Percentiles rank a stretch among this genome's conserved stretches.
Evolutionary conservation across 2,797 vertebrate species (phyloP).

Genomic region (Taenioides sp.): DNA sequence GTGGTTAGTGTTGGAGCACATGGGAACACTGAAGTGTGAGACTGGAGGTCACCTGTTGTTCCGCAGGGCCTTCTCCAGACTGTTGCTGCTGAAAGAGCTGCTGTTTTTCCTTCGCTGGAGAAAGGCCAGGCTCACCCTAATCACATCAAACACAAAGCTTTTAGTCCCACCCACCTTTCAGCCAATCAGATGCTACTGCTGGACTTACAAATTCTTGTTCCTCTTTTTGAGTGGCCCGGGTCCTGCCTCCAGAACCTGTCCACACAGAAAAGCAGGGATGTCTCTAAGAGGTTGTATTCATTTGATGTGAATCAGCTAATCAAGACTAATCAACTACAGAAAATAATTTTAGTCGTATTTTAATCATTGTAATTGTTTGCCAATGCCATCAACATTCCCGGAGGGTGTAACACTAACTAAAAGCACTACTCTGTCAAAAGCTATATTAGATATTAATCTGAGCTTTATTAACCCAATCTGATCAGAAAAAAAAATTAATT

Average conservation of each 20-base stretch:
- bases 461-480: too few relatives aligned
- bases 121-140: constrained; percentile 71
- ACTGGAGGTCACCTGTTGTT: constrained; percentile 78
- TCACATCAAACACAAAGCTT: not conserved
- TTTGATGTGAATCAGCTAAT: too few relatives aligned
- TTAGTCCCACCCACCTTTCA: not conserved
- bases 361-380: too few relatives aligned
- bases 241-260: constrained; percentile 49
- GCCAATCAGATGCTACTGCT: not conserved
- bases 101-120: constrained; percentile 79
- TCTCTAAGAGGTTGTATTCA: not conserved
- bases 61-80: constrained; percentile 86
- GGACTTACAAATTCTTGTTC: constrained; percentile 66
- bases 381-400: too few relatives aligned
- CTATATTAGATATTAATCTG: too few relatives aligned
- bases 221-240: constrained; percentile 57
- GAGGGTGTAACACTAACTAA: too few relatives aligned
- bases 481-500: too few relatives aligned
- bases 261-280: not conserved
- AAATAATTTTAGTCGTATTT: too few relatives aligned
- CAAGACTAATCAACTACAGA: too few relatives aligned
- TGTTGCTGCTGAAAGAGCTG: constrained; percentile 69
- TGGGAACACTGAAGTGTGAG: too few relatives aligned
- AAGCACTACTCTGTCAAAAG: too few relatives aligned
- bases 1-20: not conserved